Conservation (phyloP, 2,888 invertebrate species). For the Scaptomyza tumidula region DNA sequence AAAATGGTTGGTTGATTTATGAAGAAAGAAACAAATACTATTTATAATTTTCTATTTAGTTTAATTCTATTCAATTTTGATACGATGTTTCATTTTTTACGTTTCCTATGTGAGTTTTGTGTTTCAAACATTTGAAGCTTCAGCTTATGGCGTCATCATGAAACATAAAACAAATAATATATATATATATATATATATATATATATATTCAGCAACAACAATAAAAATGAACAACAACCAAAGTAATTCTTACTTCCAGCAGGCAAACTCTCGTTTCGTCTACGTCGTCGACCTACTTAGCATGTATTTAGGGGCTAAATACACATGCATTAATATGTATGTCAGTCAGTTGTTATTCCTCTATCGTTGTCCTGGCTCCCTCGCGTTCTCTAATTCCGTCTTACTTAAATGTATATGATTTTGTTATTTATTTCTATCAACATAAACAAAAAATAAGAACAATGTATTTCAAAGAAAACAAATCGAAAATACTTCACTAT, state of each 20-base stretch:
- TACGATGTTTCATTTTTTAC: slow-evolving; percentile 30
- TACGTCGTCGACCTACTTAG: slow-evolving; percentile 27
- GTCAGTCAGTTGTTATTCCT: slow-evolving; percentile 22
- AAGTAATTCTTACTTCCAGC: slow-evolving; percentile 25
- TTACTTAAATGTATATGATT: slow-evolving; percentile 50
- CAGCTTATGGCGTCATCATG: slow-evolving; percentile 30
- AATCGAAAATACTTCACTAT: slow-evolving; percentile 80
- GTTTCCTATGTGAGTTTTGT: slow-evolving; percentile 36
- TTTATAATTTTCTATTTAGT: slow-evolving; percentile 24
- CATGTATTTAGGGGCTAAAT: slow-evolving; percentile 25
- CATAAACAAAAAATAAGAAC: slow-evolving; percentile 29
- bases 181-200: too few relatives aligned
- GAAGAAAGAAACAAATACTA: slow-evolving; percentile 47
- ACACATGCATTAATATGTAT: slow-evolving; percentile 2
- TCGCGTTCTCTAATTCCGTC: slow-evolving; percentile 39
- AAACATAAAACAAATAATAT: slow-evolving; percentile 11
- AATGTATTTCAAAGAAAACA: slow-evolving; percentile 49
- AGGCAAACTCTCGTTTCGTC: slow-evolving; percentile 22
- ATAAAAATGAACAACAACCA: slow-evolving; percentile 33
- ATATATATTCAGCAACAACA: slow-evolving; percentile 34
- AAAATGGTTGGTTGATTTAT: slow-evolving; percentile 56
- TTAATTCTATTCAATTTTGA: slow-evolving; percentile 30
- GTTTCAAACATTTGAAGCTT: slow-evolving; percentile 36
- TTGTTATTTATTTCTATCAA: slow-evolving; percentile 55
- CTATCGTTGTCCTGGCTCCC: slow-evolving; percentile 13